Evolutionary conservation across 2,113 vertebrate species (phyloP).

Genomic region (Cinclus cinclus): DNA sequence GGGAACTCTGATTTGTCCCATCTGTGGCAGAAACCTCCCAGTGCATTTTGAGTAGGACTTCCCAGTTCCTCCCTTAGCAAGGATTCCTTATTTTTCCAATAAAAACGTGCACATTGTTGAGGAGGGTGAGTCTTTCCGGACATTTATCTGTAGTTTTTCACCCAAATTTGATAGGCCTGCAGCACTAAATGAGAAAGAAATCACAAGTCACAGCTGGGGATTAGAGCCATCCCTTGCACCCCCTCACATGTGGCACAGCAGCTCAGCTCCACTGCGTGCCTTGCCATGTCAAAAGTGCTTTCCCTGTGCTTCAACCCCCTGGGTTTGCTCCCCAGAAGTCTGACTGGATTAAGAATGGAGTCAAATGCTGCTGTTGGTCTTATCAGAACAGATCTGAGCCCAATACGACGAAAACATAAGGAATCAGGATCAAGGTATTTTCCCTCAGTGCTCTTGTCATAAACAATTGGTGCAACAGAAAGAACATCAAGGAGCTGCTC

Average conservation of each 20-base stretch:
- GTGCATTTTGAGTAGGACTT: neutral
- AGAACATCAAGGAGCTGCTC: neutral
- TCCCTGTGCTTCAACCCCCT: neutral
- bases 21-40: neutral
- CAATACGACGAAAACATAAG: neutral
- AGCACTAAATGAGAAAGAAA: conserved; percentile 39
- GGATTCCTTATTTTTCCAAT: neutral
- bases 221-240: conserved; percentile 34
- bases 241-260: neutral
- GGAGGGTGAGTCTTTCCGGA: neutral
- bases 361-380: conserved; percentile 28
- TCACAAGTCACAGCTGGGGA: conserved; percentile 22
- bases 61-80: neutral
- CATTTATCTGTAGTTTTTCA: conserved; percentile 28
- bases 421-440: neutral
- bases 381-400: conserved; percentile 51
- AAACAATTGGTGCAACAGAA: conserved; percentile 4
- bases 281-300: neutral
- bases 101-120: neutral
- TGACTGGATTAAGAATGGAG: conserved; percentile 56
- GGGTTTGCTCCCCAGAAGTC: conserved; percentile 24
- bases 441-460: conserved; percentile 25
- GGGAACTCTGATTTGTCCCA: neutral
- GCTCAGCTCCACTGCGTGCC: neutral
- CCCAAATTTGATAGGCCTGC: neutral